Evolutionary conservation across 2,888 invertebrate genomes (phyloP).

Genomic region (Amphimallon solstitiale): DNA sequence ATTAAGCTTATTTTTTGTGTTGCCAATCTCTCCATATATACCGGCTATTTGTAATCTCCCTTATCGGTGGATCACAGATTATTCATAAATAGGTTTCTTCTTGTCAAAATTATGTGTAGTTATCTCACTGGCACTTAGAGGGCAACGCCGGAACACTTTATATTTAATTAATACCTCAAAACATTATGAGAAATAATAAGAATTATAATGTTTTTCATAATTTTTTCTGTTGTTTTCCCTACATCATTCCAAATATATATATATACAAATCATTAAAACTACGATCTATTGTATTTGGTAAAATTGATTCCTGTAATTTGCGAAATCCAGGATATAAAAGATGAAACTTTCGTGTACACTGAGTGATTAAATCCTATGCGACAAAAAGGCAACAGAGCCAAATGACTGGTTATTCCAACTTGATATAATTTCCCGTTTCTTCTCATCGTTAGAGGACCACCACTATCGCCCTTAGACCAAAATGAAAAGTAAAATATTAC

Average conservation of each 20-base stretch:
- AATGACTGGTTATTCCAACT: constrained; percentile 60
- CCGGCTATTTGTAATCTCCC: too few species aligned
- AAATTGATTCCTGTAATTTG: constrained; percentile 57
- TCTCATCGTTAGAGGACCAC: constrained; percentile 57
- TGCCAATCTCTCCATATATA: too few species aligned
- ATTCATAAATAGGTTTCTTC: too few species aligned
- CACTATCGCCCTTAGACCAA: constrained; percentile 59
- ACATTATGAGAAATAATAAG: too few species aligned
- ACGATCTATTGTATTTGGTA: constrained; percentile 48
- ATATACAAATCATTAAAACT: background rate
- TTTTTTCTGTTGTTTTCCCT: background rate
- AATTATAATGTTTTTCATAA: too few species aligned
- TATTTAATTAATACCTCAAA: too few species aligned
- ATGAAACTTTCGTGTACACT: constrained; percentile 58
- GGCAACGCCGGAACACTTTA: too few species aligned
- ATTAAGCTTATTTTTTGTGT: too few species aligned
- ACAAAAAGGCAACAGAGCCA: constrained; percentile 58
- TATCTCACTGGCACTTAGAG: too few species aligned
- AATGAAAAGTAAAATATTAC: constrained; percentile 20
- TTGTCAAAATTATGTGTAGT: too few species aligned
- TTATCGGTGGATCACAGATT: too few species aligned
- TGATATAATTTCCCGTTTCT: constrained; percentile 54
- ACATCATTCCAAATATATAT: background rate
- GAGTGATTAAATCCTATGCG: constrained; percentile 59
- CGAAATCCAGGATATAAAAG: constrained; percentile 58